Evolutionary conservation across 2,797 vertebrate species (phyloP).

Genomic region (Acipenser transmontanus): DNA sequence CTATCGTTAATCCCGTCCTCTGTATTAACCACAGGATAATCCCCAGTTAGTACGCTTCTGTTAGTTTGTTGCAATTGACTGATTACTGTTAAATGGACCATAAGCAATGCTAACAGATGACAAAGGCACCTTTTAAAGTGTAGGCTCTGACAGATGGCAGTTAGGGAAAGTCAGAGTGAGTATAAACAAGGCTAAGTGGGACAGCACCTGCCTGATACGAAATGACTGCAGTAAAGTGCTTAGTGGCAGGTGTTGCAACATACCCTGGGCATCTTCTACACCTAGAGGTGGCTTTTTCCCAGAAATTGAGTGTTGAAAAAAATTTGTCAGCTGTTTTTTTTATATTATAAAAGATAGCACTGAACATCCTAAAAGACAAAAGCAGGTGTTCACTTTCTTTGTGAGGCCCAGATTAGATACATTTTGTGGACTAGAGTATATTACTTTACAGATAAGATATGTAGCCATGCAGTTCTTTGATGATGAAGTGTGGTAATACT

Average conservation of each 20-base stretch:
- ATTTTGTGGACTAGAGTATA: too few species aligned
- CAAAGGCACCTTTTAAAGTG: too few species aligned
- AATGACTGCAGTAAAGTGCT: neutral
- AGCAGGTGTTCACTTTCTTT: too few species aligned
- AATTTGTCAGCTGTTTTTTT: neutral
- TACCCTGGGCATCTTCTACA: slow-evolving; percentile 8
- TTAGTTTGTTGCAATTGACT: too few species aligned
- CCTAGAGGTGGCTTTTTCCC: slow-evolving; percentile 3
- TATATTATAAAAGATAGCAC: neutral
- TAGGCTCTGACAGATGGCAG: slow-evolving; percentile 13
- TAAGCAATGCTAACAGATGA: neutral
- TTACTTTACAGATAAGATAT: too few species aligned
- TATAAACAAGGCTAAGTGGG: neutral
- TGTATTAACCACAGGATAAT: too few species aligned
- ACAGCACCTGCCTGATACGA: slow-evolving; percentile 1
- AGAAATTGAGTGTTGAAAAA: neutral
- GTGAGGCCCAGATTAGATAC: too few species aligned
- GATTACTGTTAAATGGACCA: neutral
- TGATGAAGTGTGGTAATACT: too few species aligned
- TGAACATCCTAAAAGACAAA: neutral
- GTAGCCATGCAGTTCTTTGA: too few species aligned
- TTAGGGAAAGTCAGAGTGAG: neutral
- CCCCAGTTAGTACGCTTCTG: too few species aligned
- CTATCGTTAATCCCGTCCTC: too few species aligned
- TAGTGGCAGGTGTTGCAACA: slow-evolving; percentile 5